These are phyloP conservation scores for Conchocele bisecta DNA, from an alignment of 2,888 invertebrate genomes.

Conservation along the genomic window DNA sequence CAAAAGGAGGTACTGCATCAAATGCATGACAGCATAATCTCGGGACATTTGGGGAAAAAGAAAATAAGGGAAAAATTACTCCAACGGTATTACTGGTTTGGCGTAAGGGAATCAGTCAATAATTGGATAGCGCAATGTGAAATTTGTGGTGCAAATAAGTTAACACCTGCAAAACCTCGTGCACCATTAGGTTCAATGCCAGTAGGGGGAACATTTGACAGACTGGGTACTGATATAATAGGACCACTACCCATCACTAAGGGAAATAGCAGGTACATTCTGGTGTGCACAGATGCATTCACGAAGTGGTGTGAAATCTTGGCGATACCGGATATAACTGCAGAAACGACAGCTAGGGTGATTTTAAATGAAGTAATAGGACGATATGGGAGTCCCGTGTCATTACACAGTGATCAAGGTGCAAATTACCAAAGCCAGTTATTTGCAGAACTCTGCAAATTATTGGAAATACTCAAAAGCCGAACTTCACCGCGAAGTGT, in stretches of 20 bases:
- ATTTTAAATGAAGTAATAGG: conserved; percentile 46
- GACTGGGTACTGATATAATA: conserved; percentile 43
- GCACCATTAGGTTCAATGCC: conserved; percentile 33
- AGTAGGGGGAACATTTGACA: conserved; percentile 40
- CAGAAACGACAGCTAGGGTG: conserved; percentile 29
- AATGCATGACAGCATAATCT: conserved; percentile 15
- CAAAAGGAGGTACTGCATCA: conserved; percentile 5
- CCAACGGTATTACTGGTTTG: conserved; percentile 31
- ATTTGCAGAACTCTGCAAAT: conserved; percentile 39
- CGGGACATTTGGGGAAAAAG: conserved; percentile 39
- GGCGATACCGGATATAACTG: conserved; percentile 46
- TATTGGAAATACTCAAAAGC: conserved; percentile 50
- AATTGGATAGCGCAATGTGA: conserved; percentile 29
- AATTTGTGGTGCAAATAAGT: conserved; percentile 29
- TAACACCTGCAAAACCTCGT: too few species aligned
- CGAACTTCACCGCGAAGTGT: conserved; percentile 37
- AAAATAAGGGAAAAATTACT: conserved; percentile 16
- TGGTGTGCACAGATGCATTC: conserved; percentile 50
- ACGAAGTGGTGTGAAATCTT: conserved; percentile 49
- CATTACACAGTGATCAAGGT: conserved; percentile 52
- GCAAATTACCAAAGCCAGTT: conserved; percentile 40
- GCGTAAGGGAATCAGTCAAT: conserved; percentile 18
- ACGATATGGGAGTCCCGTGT: conserved; percentile 33
- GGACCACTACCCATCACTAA: conserved; percentile 46
- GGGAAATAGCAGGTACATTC: conserved; percentile 49